Evolutionary conservation across 1,140 invertebrate species (phyloP).

Genomic region (Heterodera schachtii): DNA sequence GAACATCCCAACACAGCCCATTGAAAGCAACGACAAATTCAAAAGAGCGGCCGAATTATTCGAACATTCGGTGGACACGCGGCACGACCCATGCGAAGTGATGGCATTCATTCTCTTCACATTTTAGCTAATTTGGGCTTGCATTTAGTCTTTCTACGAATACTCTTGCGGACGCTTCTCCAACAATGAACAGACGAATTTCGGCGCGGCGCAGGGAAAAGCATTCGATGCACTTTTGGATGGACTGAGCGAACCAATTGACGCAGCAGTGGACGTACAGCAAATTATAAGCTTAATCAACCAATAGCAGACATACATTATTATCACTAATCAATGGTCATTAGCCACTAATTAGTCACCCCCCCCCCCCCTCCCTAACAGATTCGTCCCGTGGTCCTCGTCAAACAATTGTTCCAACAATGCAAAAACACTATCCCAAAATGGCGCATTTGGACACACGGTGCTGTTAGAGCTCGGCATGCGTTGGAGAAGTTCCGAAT

Average conservation of each 20-base stretch:
- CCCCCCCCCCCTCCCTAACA: too few relatives aligned
- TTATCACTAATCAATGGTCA: too few relatives aligned
- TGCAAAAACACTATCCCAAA: conserved; percentile 21
- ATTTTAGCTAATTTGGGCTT: too few relatives aligned
- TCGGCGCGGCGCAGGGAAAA: conserved; percentile 16
- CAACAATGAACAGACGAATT: conserved; percentile 25
- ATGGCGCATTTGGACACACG: conserved; percentile 2
- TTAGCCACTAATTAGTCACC: too few relatives aligned
- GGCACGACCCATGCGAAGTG: conserved; percentile 31
- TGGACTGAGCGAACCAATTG: conserved; percentile 19
- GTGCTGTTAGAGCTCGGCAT: conserved; percentile 4
- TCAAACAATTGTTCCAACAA: conserved; percentile 32
- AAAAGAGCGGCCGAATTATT: conserved; percentile 13
- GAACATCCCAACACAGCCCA: conserved; percentile 20
- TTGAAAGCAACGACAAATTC: conserved; percentile 7
- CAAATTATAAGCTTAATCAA: background rate
- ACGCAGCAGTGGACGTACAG: conserved; percentile 3
- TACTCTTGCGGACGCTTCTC: conserved; percentile 35
- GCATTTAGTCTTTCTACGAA: conserved; percentile 34
- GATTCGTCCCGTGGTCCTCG: conserved; percentile 29
- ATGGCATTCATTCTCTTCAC: too few relatives aligned
- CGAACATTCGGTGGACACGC: conserved; percentile 32
- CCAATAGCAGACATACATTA: too few relatives aligned
- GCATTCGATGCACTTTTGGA: conserved; percentile 17
- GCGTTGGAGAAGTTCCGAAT: conserved; percentile 12